phyloP scores from a whole-genome alignment of 2,113 vertebrate species.

The Phaethornis superciliosus region DNA sequence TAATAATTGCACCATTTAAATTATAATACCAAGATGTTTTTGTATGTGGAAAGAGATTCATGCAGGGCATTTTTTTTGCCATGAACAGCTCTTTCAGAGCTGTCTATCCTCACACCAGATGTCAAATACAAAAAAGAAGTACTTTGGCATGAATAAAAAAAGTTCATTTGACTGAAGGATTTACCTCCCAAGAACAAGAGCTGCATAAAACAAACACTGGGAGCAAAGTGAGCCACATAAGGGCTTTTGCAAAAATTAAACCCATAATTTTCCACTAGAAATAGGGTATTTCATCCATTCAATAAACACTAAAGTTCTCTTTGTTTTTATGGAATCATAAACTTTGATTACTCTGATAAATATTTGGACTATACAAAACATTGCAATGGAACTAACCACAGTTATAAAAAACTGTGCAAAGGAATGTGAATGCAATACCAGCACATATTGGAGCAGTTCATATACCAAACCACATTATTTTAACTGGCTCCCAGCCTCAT shows the following conservation, averaged over 20 bases:
- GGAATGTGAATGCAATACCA: background rate
- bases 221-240: constrained; percentile 44
- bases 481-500: background rate
- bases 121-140: constrained; percentile 47
- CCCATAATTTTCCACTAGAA: constrained; percentile 56
- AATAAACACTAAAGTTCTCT: constrained; percentile 61
- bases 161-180: constrained; percentile 65
- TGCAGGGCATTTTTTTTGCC: background rate
- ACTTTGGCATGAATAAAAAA: constrained; percentile 29
- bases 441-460: constrained; percentile 1
- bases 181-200: constrained; percentile 65
- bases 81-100: background rate
- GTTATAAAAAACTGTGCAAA: constrained; percentile 44
- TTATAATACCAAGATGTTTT: constrained; percentile 70
- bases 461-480: background rate
- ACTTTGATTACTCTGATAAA: constrained; percentile 75
- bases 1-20: constrained; percentile 63
- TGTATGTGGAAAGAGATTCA: background rate
- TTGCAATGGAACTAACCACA: constrained; percentile 41
- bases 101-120: constrained; percentile 49
- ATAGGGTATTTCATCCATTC: constrained; percentile 67
- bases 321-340: constrained; percentile 67
- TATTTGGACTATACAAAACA: constrained; percentile 68
- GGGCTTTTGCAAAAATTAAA: constrained; percentile 65
- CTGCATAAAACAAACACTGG: constrained; percentile 54